These are phyloP conservation scores for Eilema griseolum DNA, from an alignment of 2,888 invertebrate genomes.

Conservation along the genomic window DNA sequence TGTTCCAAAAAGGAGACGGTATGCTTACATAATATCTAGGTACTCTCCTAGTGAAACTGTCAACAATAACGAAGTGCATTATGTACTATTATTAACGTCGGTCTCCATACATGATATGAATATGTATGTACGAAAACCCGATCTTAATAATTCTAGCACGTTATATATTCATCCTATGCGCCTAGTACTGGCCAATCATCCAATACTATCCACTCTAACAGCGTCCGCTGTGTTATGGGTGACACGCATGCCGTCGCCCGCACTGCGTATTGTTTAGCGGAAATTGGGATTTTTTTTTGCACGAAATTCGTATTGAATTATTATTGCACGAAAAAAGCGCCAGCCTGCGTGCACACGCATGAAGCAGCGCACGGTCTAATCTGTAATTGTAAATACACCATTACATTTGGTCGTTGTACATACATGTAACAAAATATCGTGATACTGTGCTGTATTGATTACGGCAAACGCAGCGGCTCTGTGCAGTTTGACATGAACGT, in stretches of 20 bases:
- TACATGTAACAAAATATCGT: constrained; percentile 20
- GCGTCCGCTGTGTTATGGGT: no score
- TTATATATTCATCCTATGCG: constrained; percentile 32
- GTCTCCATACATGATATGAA: constrained; percentile 47
- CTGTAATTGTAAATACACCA: constrained; percentile 22
- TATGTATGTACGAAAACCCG: constrained; percentile 38
- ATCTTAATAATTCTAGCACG: constrained; percentile 35
- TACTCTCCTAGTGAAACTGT: constrained; percentile 53
- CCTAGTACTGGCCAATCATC: constrained; percentile 58
- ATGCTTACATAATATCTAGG: constrained; percentile 44
- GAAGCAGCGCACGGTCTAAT: no score
- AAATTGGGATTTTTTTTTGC: no score
- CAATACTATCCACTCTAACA: constrained; percentile 43
- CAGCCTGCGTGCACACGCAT: no score
- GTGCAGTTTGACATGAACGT: constrained; percentile 34
- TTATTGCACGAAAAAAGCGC: no score
- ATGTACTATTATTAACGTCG: constrained; percentile 47
- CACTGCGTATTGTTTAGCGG: no score
- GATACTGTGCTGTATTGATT: constrained; percentile 23
- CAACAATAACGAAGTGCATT: constrained; percentile 61
- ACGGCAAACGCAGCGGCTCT: constrained; percentile 29
- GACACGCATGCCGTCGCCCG: no score
- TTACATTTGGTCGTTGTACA: constrained; percentile 40
- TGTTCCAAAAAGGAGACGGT: constrained; percentile 52
- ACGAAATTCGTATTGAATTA: no score